phyloP scores from a whole-genome alignment of 2,113 vertebrate genomes.

The Ia io region DNA sequence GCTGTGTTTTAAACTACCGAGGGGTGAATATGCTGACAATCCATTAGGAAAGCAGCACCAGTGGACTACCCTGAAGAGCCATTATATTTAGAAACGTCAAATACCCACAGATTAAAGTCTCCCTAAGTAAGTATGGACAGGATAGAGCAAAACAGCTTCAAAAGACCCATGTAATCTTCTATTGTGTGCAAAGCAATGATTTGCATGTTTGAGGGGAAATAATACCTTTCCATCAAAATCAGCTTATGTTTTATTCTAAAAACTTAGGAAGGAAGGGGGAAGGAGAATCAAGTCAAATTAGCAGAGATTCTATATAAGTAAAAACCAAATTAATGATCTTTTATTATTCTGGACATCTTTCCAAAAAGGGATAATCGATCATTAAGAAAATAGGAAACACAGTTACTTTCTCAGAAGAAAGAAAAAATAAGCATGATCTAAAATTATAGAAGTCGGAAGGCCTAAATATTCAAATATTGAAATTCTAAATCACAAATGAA shows the following conservation, averaged over 20 bases:
- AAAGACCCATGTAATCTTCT: background rate
- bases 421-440: background rate
- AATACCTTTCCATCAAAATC: background rate
- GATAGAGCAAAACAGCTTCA: background rate
- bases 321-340: conserved; percentile 46
- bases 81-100: background rate
- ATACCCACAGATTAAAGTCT: conserved; percentile 4
- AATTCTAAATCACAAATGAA: conserved; percentile 27
- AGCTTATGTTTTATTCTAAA: conserved; percentile 37
- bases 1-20: background rate
- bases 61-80: background rate
- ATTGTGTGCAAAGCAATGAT: background rate
- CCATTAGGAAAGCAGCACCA: background rate
- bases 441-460: background rate
- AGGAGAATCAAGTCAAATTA: background rate
- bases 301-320: background rate
- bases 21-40: background rate
- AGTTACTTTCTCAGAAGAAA: background rate
- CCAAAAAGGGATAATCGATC: background rate
- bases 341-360: conserved; percentile 30
- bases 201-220: background rate
- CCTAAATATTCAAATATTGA: background rate
- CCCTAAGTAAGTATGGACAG: background rate
- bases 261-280: background rate
- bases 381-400: background rate